Evolutionary conservation across 2,888 invertebrate genomes (phyloP), one percentile per base, ranked within the genome.

Genomic region (Molanna angustata): DNA sequence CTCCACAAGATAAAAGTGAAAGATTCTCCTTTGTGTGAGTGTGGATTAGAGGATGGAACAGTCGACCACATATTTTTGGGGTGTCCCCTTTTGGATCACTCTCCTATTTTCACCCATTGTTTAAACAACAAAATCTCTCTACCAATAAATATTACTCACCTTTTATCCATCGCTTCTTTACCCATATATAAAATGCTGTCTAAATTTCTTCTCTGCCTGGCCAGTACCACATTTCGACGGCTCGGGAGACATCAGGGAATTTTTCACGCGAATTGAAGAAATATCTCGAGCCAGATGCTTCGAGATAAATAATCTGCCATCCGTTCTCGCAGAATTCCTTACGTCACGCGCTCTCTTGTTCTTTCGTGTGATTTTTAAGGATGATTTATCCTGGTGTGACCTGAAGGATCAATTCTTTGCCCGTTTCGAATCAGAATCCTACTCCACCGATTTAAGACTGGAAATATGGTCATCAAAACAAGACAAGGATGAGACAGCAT

Each of bases 211-310:
- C n/a, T n/a, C n/a, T n/a, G n/a, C n/a, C n/a, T n/a, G n/a, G n/a
- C n/a, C n/a, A n/a, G n/a, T n/a, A n/a, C n/a, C n/a, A n/a, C n/a
- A 35, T 35, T 35, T 35, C 13, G 35, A 35, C 14, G 35, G 35
- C 14, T 14, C 14, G 4, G 35, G 35, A 35, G 35, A 35, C 14
- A n/a, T 35, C 13, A 35, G 35, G 14, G 14, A 35, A 13, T 35
- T 35, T 14, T 35, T 27, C 27, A 27, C 27, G n/a, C n/a, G 27
- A 11, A 7, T 27, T 6, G 27, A 27, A 11, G 27, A 27, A 35
- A 35, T 35, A 35, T 11, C 35, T 9, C 9, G 35, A 14, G 9
- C 35, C 6, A 35, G 35, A 14, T n/a, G n/a, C n/a, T n/a, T n/a
- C n/a, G n/a, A n/a, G n/a, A n/a, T n/a, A 35, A 14, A 35, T 35